Percentiles rank a stretch among this genome's conserved stretches.
These are phyloP conservation scores for Chaenogobius annularis DNA, from an alignment of 2,113 vertebrate species.

Conservation along the genomic window DNA sequence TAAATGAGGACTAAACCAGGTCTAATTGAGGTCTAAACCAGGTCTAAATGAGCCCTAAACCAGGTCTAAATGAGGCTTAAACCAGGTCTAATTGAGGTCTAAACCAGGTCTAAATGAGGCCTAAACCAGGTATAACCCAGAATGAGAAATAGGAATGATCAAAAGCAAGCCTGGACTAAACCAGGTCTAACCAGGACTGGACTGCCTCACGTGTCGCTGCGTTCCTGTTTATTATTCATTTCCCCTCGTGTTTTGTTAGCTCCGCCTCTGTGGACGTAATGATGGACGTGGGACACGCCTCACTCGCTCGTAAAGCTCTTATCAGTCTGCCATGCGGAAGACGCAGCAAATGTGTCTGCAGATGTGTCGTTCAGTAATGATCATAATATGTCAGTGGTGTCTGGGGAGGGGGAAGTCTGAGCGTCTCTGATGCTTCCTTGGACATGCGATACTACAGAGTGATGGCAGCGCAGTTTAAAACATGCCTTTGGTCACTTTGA, in stretches of 20 bases:
- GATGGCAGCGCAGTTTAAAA: no score
- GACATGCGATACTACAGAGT: no score
- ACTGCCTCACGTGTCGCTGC: background rate
- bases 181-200: no score
- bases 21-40: background rate
- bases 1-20: background rate
- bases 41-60: background rate
- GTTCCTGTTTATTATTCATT: background rate
- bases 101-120: background rate
- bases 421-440: no score
- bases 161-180: no score
- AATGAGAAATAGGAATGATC: no score
- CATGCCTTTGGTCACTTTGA: no score
- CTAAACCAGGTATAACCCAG: no score
- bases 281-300: background rate
- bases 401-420: background rate
- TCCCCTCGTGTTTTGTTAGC: background rate
- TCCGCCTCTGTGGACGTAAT: background rate
- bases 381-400: background rate
- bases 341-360: background rate
- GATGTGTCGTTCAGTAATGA: background rate
- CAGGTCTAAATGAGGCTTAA: background rate
- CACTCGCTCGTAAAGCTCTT: background rate
- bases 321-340: background rate
- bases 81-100: no score